Base-by-base conservation (phyloP, 2,797 vertebrate genomes). In the Cyprinodon diabolis region DNA sequence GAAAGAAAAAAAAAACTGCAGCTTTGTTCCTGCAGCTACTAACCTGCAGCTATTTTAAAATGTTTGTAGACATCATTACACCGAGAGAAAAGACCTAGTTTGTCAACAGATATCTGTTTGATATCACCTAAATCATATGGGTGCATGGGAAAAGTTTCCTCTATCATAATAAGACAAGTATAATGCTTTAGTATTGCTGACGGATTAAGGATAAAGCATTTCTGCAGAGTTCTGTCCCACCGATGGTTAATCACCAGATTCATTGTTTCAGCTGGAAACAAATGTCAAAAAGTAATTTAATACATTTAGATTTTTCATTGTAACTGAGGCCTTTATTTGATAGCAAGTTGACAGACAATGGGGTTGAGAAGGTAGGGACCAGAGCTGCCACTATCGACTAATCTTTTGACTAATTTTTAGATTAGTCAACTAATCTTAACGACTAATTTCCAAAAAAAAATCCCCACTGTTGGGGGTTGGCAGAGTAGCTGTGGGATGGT, bases 151-250 rank as follows among this genome's bases (percentile, higher is more conserved):
- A 48, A 76, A 25, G 56, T 48, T 68, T 66, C 66, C 14, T 21
- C 13, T 57, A 17, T 3, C 11, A 63, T 74, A n/a, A 51, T 35
- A n/a, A 51, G 45, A 79, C 66, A 23, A 40, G 51, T 54, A 54
- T 55, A 51, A 83, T 47, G 37, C 67, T 54, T 23, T 51, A 76
- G 47, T 52, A 79, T 63, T 48, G 25, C 58, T 69, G 67, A 25
- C 23, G 49, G 43, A 69, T 69, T 58, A 37, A 65, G 21, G 75
- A 90, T 82, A 85, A 80, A 74, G 69, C 75, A 40, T 86, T 85
- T 80, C 82, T 71, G 9, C 10, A 66, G 37, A 43, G 58, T 69
- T 13, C 56, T 76, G 71, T 30, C 45, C 63, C 30, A 13, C 4
- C 40, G 51, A 55, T 0, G 68, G 43, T 37, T 17, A 75, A 78